Conservation (phyloP, 2,113 vertebrate species). For the Trochalopteron elliotii region DNA sequence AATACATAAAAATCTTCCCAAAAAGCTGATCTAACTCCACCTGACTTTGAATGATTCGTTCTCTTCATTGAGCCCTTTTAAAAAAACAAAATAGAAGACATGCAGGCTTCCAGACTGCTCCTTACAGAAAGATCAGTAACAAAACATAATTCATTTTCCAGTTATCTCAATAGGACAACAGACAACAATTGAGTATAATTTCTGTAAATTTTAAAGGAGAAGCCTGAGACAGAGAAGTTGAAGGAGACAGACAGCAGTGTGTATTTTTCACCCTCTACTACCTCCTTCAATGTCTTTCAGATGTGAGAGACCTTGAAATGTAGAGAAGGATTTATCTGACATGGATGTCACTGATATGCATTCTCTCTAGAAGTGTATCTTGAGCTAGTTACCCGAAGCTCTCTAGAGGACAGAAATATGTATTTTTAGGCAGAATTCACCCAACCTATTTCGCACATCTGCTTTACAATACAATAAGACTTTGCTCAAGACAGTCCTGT, state of each 20-base stretch:
- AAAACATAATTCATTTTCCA: neutral
- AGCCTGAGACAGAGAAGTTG: neutral
- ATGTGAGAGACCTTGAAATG: neutral
- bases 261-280: neutral
- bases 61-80: neutral
- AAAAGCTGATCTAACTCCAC: neutral
- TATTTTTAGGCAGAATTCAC: neutral
- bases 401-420: neutral
- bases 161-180: neutral
- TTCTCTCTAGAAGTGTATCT: neutral
- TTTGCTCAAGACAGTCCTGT: neutral
- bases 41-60: neutral
- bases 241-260: neutral
- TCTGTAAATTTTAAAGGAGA: neutral
- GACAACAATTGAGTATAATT: neutral
- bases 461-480: neutral
- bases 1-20: neutral
- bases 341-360: neutral
- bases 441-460: neutral
- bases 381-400: neutral
- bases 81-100: neutral
- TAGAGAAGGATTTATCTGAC: neutral
- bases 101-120: neutral
- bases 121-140: neutral
- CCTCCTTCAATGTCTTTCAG: neutral